A percentile compares a stretch with the other conserved stretches of the same genome.
Evolutionary conservation across 2,113 vertebrate genomes (phyloP).

Genomic region (Macaca mulatta): DNA sequence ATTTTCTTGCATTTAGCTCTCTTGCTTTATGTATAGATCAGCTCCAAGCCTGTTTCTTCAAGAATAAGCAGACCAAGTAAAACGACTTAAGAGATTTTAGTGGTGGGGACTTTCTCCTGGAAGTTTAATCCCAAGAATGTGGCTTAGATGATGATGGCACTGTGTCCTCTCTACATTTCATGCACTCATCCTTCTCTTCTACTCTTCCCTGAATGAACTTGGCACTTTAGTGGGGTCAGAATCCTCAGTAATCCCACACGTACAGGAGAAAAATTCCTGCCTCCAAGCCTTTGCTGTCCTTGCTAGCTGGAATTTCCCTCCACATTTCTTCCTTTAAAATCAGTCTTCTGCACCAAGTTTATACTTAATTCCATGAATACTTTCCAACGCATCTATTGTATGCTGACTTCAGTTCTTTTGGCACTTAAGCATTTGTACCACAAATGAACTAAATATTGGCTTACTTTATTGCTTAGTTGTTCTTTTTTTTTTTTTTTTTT

Average conservation of each 20-base stretch:
- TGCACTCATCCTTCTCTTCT: neutral
- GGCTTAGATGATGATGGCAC: neutral
- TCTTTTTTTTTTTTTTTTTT: neutral
- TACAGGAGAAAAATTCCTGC: neutral
- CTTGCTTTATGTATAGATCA: constrained; percentile 43
- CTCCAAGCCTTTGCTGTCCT: neutral
- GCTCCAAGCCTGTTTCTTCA: neutral
- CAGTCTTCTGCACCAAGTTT: neutral
- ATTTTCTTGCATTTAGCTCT: constrained; percentile 53
- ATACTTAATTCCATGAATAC: neutral
- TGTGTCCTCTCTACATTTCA: neutral
- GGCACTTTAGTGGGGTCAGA: neutral
- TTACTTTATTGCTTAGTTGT: neutral
- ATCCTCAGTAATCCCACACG: neutral
- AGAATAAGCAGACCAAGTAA: neutral
- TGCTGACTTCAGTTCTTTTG: neutral
- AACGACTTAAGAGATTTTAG: neutral
- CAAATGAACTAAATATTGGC: neutral
- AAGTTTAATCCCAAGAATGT: neutral
- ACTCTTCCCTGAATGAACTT: neutral
- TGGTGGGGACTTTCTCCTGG: neutral
- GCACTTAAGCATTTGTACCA: neutral
- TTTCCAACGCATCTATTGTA: neutral
- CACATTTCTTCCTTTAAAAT: neutral
- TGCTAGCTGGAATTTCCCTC: neutral